Evolutionary conservation across 2,888 invertebrate genomes (phyloP), one percentile per base, ranked within the genome.

Genomic region (Subacronicta megacephala): DNA sequence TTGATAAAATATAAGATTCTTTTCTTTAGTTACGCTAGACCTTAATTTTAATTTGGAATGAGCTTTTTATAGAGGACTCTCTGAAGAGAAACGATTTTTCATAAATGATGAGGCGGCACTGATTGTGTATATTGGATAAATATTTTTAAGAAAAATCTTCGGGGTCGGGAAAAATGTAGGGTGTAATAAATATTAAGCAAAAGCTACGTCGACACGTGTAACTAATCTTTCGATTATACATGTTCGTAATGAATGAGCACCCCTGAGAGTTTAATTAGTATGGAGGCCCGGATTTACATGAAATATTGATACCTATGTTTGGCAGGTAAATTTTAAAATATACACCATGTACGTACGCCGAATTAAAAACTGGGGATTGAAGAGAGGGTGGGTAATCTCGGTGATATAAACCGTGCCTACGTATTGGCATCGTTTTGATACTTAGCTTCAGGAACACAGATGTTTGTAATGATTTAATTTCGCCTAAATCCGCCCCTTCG

Each of bases 41-140:
- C 92, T 93, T 92, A 93, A 93, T 94, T 93, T 94, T 93, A 94
- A 94, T 94, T 93, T 91, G 82, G 85, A 92, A 93, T 92, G 89
- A 92, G 90, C 88, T 94, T 94, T 94, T 93, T 93, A 92, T 92
- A 92, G 92, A 90, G 84, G 84, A 88, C 83, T 90, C 80, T 88
- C 80, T 85, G 86, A 84, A 84, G 86, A 91, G 90, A 85, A 92
- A 88, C 92, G 84, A 92, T 94, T 91, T 93, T 93, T 94, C 92
- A 94, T 94, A 92, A 93, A 78, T 91, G 87, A 94, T 92, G 92
- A 91, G 89, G 89, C 93, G 92, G 93, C 89, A 89, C 93, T 87
- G 90, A 93, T 93, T 93, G 86, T 87, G 82, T 87, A 83, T 90
- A 91, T 89, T 91, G 90, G 92, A 89, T 90, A 90, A 90, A 92